Evolutionary conservation across 2,888 invertebrate species (phyloP), one percentile per base, ranked within the genome.

Genomic region (Nemoura dubitans): DNA sequence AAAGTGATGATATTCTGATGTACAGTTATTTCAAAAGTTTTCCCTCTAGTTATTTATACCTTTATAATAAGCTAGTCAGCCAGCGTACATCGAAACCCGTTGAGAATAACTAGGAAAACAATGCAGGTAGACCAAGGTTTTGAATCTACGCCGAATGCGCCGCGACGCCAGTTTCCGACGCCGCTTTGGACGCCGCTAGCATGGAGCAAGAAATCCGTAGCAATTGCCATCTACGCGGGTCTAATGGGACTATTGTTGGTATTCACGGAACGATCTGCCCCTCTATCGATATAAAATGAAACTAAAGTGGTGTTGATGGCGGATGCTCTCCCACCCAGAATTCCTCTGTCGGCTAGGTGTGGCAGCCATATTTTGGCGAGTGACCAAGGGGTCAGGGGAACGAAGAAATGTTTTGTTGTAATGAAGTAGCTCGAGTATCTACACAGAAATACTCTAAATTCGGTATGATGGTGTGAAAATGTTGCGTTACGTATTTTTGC

Each of bases 291-390:
- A 78, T 28, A 81, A 81, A n/a, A 29, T 30, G 30, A 29, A 81
- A 81, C 81, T 81, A 81, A 59, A 59, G 59, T 59, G 29, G 30
- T 30, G 28, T 27, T 30, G 81, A 81, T 81, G 26, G 81, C 43
- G 84, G 81, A 86, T 78, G 88, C 88, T 88, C 89, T 88, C 89
- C 88, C 89, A 89, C 89, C 89, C 89, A 89, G 89, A 89, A 89
- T 89, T 89, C 89, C 89, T 88, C 76, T 88, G 88, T 83, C 87
- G 87, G 88, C 88, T 89, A 90, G 90, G 90, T 90, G 90, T 90
- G 90, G 90, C 90, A 90, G 90, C 90, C 90, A 90, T 90, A 89
- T 90, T 90, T 90, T 89, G 89, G 89, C 89, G 88, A 88, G 87
- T 87, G 88, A 88, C 88, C 89, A 89, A 89, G 88, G 89, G 89